A percentile compares a stretch with the other conserved stretches of the same genome.
Evolutionary conservation across 2,797 vertebrate genomes (phyloP).

Genomic region (Epinephelus malabaricus): DNA sequence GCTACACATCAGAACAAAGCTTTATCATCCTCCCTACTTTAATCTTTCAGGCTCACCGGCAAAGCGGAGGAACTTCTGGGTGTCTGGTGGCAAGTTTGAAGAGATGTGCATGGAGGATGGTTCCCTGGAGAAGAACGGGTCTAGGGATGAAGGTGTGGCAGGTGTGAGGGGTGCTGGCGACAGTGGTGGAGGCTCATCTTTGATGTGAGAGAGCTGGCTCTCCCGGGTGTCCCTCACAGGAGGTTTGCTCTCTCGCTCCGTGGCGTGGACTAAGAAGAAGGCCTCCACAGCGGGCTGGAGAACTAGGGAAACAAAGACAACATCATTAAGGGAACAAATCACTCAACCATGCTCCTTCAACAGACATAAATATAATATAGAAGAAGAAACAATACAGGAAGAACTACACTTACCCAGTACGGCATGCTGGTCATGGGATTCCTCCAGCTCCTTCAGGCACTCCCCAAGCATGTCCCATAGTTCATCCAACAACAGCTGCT

Average conservation of each 20-base stretch:
- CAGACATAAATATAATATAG: background rate
- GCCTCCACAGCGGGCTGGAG: slow-evolving; percentile 96
- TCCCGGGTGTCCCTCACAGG: slow-evolving; percentile 95
- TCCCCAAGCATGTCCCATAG: slow-evolving; percentile 98
- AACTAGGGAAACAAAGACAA: slow-evolving; percentile 77
- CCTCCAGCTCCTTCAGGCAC: slow-evolving; percentile 96
- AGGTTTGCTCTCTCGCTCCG: slow-evolving; percentile 96
- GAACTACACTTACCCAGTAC: slow-evolving; percentile 88
- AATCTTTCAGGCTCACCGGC: slow-evolving; percentile 85
- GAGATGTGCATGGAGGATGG: slow-evolving; percentile 98
- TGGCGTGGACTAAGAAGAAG: slow-evolving; percentile 97
- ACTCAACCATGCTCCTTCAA: background rate
- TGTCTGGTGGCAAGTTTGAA: slow-evolving; percentile 95
- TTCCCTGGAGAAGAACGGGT: slow-evolving; percentile 96
- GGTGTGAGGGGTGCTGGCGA: slow-evolving; percentile 95
- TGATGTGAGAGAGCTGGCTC: slow-evolving; percentile 90
- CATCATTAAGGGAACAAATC: background rate
- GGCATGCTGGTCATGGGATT: slow-evolving; percentile 97
- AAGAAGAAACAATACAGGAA: background rate
- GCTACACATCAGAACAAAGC: background rate
- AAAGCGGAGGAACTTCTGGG: slow-evolving; percentile 97
- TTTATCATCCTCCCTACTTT: background rate
- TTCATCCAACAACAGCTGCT: slow-evolving; percentile 95
- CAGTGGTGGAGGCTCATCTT: slow-evolving; percentile 87
- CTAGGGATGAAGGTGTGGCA: slow-evolving; percentile 94